phyloP scores from a whole-genome alignment of 2,113 vertebrate genomes.

The Rhinichthys klamathensis region DNA sequence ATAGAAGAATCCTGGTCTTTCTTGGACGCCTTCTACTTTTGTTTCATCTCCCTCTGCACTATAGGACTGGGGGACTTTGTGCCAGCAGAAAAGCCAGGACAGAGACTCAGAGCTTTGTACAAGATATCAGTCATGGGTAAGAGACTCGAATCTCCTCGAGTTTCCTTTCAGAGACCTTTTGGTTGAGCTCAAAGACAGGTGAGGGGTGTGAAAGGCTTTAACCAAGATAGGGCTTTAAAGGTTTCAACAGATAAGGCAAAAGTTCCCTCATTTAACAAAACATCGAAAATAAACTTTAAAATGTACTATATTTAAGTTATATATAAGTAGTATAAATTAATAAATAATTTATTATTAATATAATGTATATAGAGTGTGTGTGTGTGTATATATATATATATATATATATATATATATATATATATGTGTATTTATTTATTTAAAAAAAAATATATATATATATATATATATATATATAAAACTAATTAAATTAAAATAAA shows the following conservation, averaged over 20 bases:
- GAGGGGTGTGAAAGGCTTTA: not conserved
- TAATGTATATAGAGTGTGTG: too few relatives aligned
- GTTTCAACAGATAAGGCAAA: not conserved
- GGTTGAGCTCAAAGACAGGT: not conserved
- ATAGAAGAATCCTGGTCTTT: constrained; percentile 84
- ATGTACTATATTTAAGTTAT: too few relatives aligned
- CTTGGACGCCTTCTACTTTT: constrained; percentile 89
- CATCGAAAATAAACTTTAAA: not conserved
- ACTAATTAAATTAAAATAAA: too few relatives aligned
- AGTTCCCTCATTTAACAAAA: not conserved
- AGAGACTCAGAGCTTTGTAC: constrained; percentile 80
- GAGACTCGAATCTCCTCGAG: constrained; percentile 45
- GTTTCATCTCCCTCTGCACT: constrained; percentile 90
- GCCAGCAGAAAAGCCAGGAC: constrained; percentile 74
- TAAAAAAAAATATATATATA: too few relatives aligned
- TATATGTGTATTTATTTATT: too few relatives aligned
- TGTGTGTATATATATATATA: too few relatives aligned
- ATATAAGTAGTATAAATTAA: too few relatives aligned
- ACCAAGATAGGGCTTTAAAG: not conserved
- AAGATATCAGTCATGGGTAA: constrained; percentile 87
- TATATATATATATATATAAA: too few relatives aligned
- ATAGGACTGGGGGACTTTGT: constrained; percentile 90
- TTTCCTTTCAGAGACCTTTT: not conserved
- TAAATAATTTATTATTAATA: too few relatives aligned
- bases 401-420: too few relatives aligned